Percentiles rank a stretch among this genome's conserved stretches.
Conservation (phyloP, 2,888 invertebrate species). For the Lepetodrilus schrolli region DNA sequence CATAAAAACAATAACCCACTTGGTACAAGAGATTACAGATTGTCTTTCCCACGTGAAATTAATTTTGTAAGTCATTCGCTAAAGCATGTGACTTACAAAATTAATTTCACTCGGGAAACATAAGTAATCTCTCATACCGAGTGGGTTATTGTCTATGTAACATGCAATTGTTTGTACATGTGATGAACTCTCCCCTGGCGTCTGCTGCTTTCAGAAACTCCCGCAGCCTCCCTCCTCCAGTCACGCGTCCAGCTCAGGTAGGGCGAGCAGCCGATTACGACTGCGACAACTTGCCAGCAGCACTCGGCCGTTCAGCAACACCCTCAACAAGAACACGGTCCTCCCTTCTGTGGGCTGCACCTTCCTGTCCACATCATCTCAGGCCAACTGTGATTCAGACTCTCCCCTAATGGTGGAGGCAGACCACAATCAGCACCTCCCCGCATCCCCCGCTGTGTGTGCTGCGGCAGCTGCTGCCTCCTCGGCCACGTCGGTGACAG, state of each 20-base stretch:
- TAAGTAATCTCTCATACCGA: no score
- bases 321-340: slow-evolving; percentile 68
- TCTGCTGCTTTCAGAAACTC: slow-evolving; percentile 57
- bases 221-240: slow-evolving; percentile 60
- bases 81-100: no score
- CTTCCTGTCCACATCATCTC: slow-evolving; percentile 36
- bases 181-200: no score
- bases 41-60: no score
- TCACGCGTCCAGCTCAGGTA: slow-evolving; percentile 39
- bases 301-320: slow-evolving; percentile 54
- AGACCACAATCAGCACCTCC: slow-evolving; percentile 31
- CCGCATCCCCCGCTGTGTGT: slow-evolving; percentile 42
- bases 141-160: no score
- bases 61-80: no score
- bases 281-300: slow-evolving; percentile 58
- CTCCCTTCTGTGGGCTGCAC: slow-evolving; percentile 71
- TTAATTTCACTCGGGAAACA: no score
- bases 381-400: slow-evolving; percentile 17
- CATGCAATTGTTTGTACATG: no score
- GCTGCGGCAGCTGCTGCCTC: slow-evolving; percentile 36
- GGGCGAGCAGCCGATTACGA: slow-evolving; percentile 53
- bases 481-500: slow-evolving; percentile 47
- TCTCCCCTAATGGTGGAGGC: slow-evolving; percentile 30
- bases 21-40: no score
- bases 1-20: no score